phyloP scores from a whole-genome alignment of 2,888 invertebrate species.

The Pseudolycoriella hygida region DNA sequence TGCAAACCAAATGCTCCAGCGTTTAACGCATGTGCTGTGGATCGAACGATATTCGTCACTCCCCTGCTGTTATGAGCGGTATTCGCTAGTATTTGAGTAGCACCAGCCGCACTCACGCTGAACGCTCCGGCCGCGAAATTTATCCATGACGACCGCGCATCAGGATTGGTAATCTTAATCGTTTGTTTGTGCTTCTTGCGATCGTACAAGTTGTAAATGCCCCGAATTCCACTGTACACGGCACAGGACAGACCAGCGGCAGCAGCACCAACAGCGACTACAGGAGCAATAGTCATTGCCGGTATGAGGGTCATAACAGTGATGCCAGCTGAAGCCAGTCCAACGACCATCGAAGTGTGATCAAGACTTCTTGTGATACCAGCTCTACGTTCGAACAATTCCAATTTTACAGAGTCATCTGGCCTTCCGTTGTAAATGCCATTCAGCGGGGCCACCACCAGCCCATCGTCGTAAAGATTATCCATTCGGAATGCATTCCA shows the following conservation, averaged over 20 bases:
- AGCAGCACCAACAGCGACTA: background rate
- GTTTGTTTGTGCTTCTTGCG: background rate
- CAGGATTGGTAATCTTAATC: background rate
- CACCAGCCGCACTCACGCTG: background rate
- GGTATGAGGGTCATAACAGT: background rate
- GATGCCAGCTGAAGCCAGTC: background rate
- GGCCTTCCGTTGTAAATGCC: slow-evolving; percentile 22
- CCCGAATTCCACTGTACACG: background rate
- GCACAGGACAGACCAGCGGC: background rate
- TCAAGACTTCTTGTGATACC: background rate
- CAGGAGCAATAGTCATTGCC: background rate
- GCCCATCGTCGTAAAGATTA: slow-evolving; percentile 29
- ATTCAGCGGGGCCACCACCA: slow-evolving; percentile 28
- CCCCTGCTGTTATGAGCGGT: background rate
- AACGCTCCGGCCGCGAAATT: background rate
- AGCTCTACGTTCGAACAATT: background rate
- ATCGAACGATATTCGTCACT: background rate
- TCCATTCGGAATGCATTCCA: slow-evolving; percentile 28
- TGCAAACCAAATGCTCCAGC: background rate
- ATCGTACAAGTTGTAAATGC: background rate
- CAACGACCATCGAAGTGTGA: background rate
- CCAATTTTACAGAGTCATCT: slow-evolving; percentile 9
- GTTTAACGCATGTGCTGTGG: background rate
- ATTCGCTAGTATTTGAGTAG: background rate
- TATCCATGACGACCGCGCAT: background rate